Evolutionary conservation across 2,113 vertebrate genomes (phyloP).

Genomic region (Cynoglossus semilaevis): DNA sequence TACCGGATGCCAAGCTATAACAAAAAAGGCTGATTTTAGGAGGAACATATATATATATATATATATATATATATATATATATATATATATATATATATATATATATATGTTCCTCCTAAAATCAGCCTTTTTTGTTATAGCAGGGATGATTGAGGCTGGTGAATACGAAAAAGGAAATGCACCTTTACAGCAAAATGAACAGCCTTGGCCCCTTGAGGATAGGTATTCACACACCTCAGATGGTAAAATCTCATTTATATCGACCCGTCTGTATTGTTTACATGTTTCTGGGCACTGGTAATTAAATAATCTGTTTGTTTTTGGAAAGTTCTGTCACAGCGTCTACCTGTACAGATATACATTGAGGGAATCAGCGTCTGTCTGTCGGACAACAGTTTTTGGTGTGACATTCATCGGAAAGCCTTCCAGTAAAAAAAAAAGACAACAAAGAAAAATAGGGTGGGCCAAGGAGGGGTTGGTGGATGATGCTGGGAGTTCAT

Average conservation of each 20-base stretch:
- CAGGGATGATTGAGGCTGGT: too few species aligned
- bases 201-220: slow-evolving; percentile 52
- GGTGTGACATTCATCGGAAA: slow-evolving; percentile 58
- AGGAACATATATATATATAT: slow-evolving; percentile 4
- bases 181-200: slow-evolving; percentile 33
- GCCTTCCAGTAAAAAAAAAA: not conserved
- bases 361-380: slow-evolving; percentile 14
- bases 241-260: slow-evolving; percentile 72
- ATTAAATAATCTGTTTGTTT: slow-evolving; percentile 70
- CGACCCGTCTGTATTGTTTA: slow-evolving; percentile 73
- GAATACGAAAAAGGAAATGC: slow-evolving; percentile 17
- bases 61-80: slow-evolving; percentile 36
- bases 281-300: slow-evolving; percentile 71
- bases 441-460: slow-evolving; percentile 34
- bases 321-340: slow-evolving; percentile 56
- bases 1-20: slow-evolving; percentile 52
- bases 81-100: slow-evolving; percentile 36
- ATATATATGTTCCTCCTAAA: slow-evolving; percentile 42
- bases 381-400: slow-evolving; percentile 14
- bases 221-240: slow-evolving; percentile 55
- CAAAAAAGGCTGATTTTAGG: too few species aligned
- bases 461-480: slow-evolving; percentile 18
- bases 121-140: too few species aligned
- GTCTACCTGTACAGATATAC: slow-evolving; percentile 47
- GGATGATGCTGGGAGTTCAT: slow-evolving; percentile 41